These are phyloP conservation scores for Cryptus armator DNA, from an alignment of 2,888 invertebrate species.

Conservation along the genomic window DNA sequence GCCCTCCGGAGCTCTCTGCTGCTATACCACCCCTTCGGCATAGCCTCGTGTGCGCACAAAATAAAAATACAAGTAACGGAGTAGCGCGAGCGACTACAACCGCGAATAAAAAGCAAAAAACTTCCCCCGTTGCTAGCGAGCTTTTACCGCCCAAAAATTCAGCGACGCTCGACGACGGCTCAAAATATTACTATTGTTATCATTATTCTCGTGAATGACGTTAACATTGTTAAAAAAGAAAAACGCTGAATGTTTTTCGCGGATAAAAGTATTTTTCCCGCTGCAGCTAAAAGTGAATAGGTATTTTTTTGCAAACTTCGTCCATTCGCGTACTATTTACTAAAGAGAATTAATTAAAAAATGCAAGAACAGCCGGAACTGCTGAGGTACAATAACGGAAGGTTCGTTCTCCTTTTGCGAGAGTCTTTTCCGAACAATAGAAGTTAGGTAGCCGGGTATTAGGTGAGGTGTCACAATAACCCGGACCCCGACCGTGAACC, in stretches of 20 bases:
- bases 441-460: slow-evolving; percentile 34
- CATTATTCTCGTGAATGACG: slow-evolving; percentile 48
- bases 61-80: slow-evolving; percentile 64
- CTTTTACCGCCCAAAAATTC: slow-evolving; percentile 65
- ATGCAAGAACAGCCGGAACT: background rate
- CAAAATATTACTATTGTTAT: slow-evolving; percentile 59
- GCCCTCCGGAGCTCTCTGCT: slow-evolving; percentile 49
- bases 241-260: slow-evolving; percentile 21
- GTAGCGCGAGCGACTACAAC: slow-evolving; percentile 54
- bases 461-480: slow-evolving; percentile 63
- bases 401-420: background rate
- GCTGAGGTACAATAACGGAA: background rate
- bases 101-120: slow-evolving; percentile 62
- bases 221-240: slow-evolving; percentile 45
- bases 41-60: slow-evolving; percentile 36
- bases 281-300: background rate
- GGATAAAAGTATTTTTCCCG: background rate
- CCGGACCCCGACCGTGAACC: slow-evolving; percentile 42
- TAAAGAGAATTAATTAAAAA: background rate
- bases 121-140: slow-evolving; percentile 1
- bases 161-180: slow-evolving; percentile 62
- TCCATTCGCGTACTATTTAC: background rate
- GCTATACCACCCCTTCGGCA: slow-evolving; percentile 48
- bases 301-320: slow-evolving; percentile 5
- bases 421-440: slow-evolving; percentile 65